These are phyloP conservation scores for Ephydatia muelleri DNA, from an alignment of 37 sponge, comb jelly and placozoan genomes.

Conservation along the genomic window DNA sequence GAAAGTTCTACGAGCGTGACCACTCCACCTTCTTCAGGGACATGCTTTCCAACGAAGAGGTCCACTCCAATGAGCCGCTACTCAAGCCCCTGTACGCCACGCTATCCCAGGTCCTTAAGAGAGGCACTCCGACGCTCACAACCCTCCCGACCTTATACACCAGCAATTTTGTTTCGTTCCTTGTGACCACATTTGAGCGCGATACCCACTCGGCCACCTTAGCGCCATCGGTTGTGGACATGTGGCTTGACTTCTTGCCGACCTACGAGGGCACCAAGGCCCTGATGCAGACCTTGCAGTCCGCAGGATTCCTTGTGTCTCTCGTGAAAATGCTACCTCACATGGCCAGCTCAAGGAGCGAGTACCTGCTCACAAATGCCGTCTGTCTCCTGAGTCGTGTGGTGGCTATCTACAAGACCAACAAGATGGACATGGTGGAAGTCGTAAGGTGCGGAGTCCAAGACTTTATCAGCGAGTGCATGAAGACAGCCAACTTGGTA, in stretches of 20 bases:
- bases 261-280: slow-evolving; percentile 16
- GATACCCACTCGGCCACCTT: slow-evolving; percentile 5
- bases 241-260: slow-evolving; percentile 32
- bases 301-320: slow-evolving; percentile 22
- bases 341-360: neutral
- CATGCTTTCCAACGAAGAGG: slow-evolving; percentile 26
- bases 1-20: slow-evolving; percentile 8
- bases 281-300: neutral
- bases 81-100: slow-evolving; percentile 33
- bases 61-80: slow-evolving; percentile 9
- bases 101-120: slow-evolving; percentile 31
- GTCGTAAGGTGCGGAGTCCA: slow-evolving; percentile 19
- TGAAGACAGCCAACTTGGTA: slow-evolving; percentile 8
- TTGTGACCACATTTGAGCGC: slow-evolving; percentile 22
- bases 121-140: neutral
- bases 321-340: slow-evolving; percentile 15
- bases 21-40: slow-evolving; percentile 42
- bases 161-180: slow-evolving; percentile 35
- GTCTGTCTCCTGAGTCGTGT: slow-evolving; percentile 30
- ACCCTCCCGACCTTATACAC: neutral
- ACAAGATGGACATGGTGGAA: slow-evolving; percentile 14
- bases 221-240: slow-evolving; percentile 12
- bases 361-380: neutral
- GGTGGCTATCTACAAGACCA: slow-evolving; percentile 20
- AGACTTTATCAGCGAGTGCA: neutral